These are phyloP conservation scores for Rhorus exstirpatorius DNA, from an alignment of 2,888 invertebrate species.

Conservation along the genomic window DNA sequence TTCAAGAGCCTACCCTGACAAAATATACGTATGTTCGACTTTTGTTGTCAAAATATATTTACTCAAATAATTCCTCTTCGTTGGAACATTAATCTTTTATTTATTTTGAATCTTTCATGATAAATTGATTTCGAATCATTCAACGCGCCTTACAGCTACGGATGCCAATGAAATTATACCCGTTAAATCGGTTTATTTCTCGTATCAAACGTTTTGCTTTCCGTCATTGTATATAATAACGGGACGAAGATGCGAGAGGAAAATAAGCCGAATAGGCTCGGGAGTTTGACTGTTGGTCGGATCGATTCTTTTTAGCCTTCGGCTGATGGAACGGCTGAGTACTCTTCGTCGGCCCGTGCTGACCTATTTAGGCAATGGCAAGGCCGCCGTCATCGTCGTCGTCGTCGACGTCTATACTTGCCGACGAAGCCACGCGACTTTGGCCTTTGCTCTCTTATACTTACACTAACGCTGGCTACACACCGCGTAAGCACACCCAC, in stretches of 20 bases:
- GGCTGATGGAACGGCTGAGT: constrained; percentile 65
- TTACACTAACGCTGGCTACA: constrained; percentile 51
- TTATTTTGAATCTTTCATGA: no score
- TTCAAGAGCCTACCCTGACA: no score
- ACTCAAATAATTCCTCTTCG: no score
- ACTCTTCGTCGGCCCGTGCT: constrained; percentile 69
- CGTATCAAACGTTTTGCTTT: no score
- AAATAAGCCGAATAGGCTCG: constrained; percentile 23
- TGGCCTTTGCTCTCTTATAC: constrained; percentile 74
- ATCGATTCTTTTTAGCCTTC: constrained; percentile 71
- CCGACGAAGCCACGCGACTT: constrained; percentile 62
- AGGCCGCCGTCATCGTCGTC: constrained; percentile 69
- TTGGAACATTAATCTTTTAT: no score
- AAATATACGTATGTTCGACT: no score
- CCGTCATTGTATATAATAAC: no score
- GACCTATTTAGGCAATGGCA: constrained; percentile 75
- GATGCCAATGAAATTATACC: no score
- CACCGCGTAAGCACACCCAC: constrained; percentile 67
- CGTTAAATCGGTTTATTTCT: no score
- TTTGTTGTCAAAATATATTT: no score
- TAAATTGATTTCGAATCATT: no score
- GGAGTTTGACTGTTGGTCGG: constrained; percentile 62
- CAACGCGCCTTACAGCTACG: no score
- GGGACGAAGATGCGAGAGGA: constrained; percentile 38
- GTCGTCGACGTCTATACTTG: constrained; percentile 53